Evolutionary conservation across 53 echinoderm and acorn worm genomes (phyloP), one percentile per base, ranked within the genome.

Genomic region (Paelopatides confundens): DNA sequence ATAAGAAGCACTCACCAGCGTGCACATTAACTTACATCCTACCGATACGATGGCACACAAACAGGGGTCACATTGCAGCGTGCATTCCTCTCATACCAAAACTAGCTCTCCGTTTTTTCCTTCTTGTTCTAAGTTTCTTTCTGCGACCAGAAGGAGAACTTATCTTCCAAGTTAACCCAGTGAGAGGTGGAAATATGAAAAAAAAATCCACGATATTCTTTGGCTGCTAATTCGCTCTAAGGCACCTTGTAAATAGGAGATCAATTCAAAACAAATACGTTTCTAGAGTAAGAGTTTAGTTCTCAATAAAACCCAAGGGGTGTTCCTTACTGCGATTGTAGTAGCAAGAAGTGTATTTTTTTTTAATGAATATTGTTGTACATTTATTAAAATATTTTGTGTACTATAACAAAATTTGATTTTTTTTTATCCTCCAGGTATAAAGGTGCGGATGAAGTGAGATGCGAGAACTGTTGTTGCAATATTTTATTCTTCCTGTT

Each of bases 401-500:
- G 52, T 51, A 12, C 52, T 51, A 51, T 51, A 51, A 51, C 10
- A 51, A 51, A 12, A 51, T 51, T 11, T 51, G 11, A n/a, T 31
- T 67, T 67, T 31, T 12, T 67, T 31, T 66, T 67, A 63, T 67
- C 35, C 33, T 31, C 33, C 68, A 67, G 68, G 68, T 67, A 67
- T 67, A 67, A 35, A 67, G 35, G 68, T 67, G 32, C 68, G 30
- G 32, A n/a, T 58, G 43, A 67, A 35, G 32, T 67, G 68, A 31
- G 68, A 67, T 67, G 53, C 79, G 79, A 74, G 46, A 77, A 48
- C 33, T 63, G 40, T 83, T 83, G 84, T 83, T 83, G 84, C 84
- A 83, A 83, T 83, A 83, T 83, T 83, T 83, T 52, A 79, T 83
- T 83, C 84, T 83, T 83, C 84, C 84, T 83, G 84, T 65, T 83